Conservation (phyloP, 2,113 vertebrate genomes). For the Chamaea fasciata region DNA sequence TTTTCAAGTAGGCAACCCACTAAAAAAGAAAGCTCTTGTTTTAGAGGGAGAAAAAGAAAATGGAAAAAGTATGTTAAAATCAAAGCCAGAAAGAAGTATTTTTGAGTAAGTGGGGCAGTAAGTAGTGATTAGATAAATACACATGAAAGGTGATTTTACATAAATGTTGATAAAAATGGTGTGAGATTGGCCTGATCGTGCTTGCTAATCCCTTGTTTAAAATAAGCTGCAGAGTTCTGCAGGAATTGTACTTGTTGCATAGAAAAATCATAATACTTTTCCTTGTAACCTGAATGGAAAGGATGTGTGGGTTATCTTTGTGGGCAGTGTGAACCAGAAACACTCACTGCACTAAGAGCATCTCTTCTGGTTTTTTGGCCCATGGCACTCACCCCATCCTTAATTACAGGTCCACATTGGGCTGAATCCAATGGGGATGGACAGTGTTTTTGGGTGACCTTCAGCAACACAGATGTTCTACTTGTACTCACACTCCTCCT, state of each 20-base stretch:
- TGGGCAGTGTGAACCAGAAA: background rate
- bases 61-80: background rate
- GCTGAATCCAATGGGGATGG: background rate
- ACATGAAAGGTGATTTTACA: background rate
- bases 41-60: background rate
- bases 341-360: background rate
- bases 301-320: rapidly evolving
- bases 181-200: background rate
- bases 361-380: background rate
- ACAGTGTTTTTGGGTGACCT: background rate
- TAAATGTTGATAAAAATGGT: background rate
- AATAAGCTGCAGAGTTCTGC: background rate
- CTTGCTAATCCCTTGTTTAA: background rate
- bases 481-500: background rate
- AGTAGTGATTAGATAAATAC: background rate
- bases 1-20: background rate
- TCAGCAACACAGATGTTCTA: background rate
- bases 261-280: background rate
- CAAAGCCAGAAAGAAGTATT: background rate
- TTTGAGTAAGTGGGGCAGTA: background rate
- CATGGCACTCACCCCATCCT: background rate
- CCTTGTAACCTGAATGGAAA: background rate
- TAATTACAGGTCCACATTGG: rapidly evolving
- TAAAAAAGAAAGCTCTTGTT: background rate
- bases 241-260: background rate